A percentile compares a stretch with the other conserved stretches of the same genome.
Conservation (phyloP, 2,797 vertebrate genomes). For the Phoeniculus purpureus region DNA sequence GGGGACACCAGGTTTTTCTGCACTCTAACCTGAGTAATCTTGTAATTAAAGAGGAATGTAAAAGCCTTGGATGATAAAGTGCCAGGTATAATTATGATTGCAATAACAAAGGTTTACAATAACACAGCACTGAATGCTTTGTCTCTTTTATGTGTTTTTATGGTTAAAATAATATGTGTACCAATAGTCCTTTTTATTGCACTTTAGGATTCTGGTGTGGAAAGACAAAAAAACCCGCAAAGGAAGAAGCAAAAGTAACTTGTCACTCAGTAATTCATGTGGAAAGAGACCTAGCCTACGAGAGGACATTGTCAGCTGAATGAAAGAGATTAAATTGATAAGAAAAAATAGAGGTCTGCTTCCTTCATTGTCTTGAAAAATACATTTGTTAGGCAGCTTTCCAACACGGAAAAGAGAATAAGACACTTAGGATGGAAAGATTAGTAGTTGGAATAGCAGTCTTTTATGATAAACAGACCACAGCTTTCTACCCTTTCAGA, state of each 20-base stretch:
- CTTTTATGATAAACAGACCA: slow-evolving; percentile 53
- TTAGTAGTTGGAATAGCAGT: slow-evolving; percentile 22
- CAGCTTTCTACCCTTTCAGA: neutral
- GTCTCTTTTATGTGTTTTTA: neutral
- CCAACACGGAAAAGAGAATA: slow-evolving; percentile 44
- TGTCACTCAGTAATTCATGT: slow-evolving; percentile 52
- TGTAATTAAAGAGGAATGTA: slow-evolving; percentile 8
- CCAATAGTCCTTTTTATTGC: neutral
- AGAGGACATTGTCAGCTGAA: slow-evolving; percentile 51
- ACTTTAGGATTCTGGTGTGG: neutral
- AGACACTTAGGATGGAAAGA: slow-evolving; percentile 39
- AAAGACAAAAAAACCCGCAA: neutral
- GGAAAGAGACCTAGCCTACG: slow-evolving; percentile 42
- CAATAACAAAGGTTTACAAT: neutral
- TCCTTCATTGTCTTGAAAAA: slow-evolving; percentile 61
- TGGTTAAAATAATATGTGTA: neutral
- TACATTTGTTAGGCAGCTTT: slow-evolving; percentile 59
- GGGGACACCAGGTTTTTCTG: neutral
- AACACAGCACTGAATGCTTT: neutral
- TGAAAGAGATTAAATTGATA: slow-evolving; percentile 63
- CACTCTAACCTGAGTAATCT: neutral
- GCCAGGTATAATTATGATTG: neutral
- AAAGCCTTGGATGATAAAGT: slow-evolving; percentile 16
- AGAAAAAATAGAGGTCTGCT: slow-evolving; percentile 52
- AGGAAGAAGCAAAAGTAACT: slow-evolving; percentile 20